These are phyloP conservation scores for Phylloscopus whistleri DNA, from an alignment of 2,113 vertebrate genomes.

Conservation along the genomic window DNA sequence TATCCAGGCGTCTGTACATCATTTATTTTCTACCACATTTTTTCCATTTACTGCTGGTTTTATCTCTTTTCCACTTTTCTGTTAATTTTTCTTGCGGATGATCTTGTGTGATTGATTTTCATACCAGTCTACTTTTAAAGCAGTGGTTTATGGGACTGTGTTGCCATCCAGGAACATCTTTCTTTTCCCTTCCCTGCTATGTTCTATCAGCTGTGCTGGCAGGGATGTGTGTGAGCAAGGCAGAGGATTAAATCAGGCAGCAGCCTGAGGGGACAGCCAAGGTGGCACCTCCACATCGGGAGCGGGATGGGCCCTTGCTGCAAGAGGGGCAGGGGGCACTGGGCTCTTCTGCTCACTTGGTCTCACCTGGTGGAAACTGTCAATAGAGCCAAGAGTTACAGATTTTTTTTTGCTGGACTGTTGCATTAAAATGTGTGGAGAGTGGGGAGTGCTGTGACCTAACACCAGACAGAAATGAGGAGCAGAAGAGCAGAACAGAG, in stretches of 20 bases:
- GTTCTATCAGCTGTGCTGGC: not conserved
- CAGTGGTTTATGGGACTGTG: not conserved
- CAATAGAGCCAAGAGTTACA: not conserved
- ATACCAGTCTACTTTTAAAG: not conserved
- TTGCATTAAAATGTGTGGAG: not conserved
- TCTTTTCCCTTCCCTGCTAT: not conserved
- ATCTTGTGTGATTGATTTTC: not conserved
- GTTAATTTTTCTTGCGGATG: not conserved
- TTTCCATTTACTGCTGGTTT: not conserved
- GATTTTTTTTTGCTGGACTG: not conserved
- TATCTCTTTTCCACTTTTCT: not conserved
- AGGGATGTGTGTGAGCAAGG: not conserved
- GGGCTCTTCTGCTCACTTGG: not conserved
- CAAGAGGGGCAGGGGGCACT: not conserved
- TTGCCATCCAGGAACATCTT: not conserved
- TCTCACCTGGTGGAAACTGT: not conserved
- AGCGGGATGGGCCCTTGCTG: fast-evolving
- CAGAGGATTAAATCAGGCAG: not conserved
- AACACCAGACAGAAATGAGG: not conserved
- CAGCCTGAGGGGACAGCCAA: not conserved
- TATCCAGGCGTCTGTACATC: not conserved
- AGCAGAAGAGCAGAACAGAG: not conserved
- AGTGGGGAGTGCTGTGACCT: not conserved
- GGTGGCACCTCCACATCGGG: not conserved
- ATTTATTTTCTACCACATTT: not conserved